Evolutionary conservation across 2,113 vertebrate genomes (phyloP).

Genomic region (Malurus elegans): DNA sequence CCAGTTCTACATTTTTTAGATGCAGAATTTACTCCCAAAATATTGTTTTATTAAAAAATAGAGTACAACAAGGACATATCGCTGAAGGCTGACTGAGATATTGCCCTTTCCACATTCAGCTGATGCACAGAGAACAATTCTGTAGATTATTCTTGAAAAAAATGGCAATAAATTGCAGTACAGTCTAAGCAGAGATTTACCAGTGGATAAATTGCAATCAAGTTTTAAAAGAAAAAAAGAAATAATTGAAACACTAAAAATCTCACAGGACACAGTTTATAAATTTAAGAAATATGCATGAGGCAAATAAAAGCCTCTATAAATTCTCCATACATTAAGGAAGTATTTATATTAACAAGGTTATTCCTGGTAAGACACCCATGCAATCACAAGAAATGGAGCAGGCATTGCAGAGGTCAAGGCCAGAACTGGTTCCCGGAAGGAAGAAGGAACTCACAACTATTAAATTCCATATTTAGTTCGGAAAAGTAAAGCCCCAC

Average conservation of each 20-base stretch:
- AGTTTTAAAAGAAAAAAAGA: neutral
- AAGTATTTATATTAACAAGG: neutral
- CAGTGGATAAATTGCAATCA: neutral
- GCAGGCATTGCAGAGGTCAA: neutral
- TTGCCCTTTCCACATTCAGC: neutral
- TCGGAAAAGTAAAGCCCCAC: neutral
- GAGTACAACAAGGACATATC: neutral
- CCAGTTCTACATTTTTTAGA: neutral
- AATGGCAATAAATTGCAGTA: neutral
- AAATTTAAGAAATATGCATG: neutral
- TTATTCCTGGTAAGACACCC: neutral
- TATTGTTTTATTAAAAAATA: fast-evolving
- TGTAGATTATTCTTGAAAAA: neutral
- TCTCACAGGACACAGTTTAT: neutral
- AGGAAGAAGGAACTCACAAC: neutral
- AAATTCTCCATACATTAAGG: neutral
- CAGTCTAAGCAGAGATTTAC: neutral
- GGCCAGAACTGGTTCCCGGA: neutral
- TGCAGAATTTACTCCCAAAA: neutral
- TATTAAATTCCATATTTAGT: neutral
- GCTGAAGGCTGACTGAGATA: neutral
- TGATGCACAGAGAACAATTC: neutral
- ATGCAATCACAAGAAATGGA: neutral
- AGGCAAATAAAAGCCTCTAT: neutral
- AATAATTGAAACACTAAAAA: neutral